Evolutionary conservation across 2,113 vertebrate species (phyloP), one percentile per base, ranked within the genome.

Genomic region (Tamias sibiricus): DNA sequence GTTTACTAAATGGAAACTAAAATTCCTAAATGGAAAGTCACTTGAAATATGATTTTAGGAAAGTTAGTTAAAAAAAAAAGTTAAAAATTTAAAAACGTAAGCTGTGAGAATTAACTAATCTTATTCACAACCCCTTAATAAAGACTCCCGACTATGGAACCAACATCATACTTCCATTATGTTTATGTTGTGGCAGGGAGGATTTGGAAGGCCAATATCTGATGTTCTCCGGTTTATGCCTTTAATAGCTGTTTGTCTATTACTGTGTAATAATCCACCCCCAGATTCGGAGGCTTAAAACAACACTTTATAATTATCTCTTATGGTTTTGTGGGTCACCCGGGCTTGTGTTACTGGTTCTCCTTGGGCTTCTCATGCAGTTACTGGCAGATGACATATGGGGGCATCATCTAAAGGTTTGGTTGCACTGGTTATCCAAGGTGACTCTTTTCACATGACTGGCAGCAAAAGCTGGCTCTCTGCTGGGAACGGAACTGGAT

Each of bases 41-140:
- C 44, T 32, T 87, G 20, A 76, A 71, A 68, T 71, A 75, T n/a
- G 16, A 47, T 62, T 95, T 92, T 90, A 90, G 47, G 66, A 88
- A 79, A 81, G 32, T 40, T 47, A 71, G n/a, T 26, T 30, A 26
- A 11, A 35, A 49, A 69, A 35, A 35, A 49, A 66, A 35, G 1
- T 59, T 83, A 88, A 83, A 69, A 95, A 82, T 59, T 83, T 85
- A 83, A 69, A 95, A 82, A 28, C 24, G 26, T 88, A 87, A 88
- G 17, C 68, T 74, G 20, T 44, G 49, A 94, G 7, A 68, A 94
- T 84, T n/a, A 87, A 49, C 19, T 68, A 32, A 62, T 72, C 4
- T 40, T 71, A 79, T 32, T 92, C 24, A 64, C 0, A 1, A 42
- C 1, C 14, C 19, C 32, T 79, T 62, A 71, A 11, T 62, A 87